Evolutionary conservation across 2,797 vertebrate species (phyloP), one percentile per base, ranked within the genome.

Genomic region (Oreortyx pictus): DNA sequence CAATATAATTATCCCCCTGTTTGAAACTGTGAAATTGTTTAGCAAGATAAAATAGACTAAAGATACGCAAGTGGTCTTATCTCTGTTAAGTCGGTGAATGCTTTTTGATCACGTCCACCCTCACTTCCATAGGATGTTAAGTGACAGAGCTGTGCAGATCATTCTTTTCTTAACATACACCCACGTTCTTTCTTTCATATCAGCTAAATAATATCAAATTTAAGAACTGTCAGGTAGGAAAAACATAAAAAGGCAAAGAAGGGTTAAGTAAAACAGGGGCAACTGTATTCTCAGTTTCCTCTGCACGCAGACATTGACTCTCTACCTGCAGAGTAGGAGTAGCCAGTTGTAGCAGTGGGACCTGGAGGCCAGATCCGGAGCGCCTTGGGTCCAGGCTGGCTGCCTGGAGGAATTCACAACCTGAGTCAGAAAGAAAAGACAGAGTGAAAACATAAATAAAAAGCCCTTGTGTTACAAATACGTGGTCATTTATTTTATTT

Each of bases 101-200:
- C 81, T 96, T 95, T 92, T 96, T 95, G 94, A 93, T 96, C 95
- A 91, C 88, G 83, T 96, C 96, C 96, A 96, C 96, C 96, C 95
- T 93, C 96, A 95, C 93, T 96, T 96, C 91, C 96, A 96, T 92
- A 93, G 96, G 94, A 96, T 96, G 94, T 94, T 84, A 96, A 96
- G 94, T 96, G 96, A 95, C 95, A 95, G 87, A 96, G 33, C 95
- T 93, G 74, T 79, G 80, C 89, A 88, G 94, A 95, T 96, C 91
- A 82, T 95, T 91, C 95, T 96, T 96, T 96, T 96, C 95, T 96
- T 94, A 96, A 93, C 94, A 31, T 86, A 95, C 96, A 90, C 96
- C 95, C 94, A 96, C 96, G 67, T 67, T 84, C 94, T 95, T 96
- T 95, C 92, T 96, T 96, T 96, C 88, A 86, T 39, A 67, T 79